These are phyloP conservation scores for Limnephilus rhombicus DNA, from an alignment of 2,888 invertebrate genomes.

Conservation along the genomic window DNA sequence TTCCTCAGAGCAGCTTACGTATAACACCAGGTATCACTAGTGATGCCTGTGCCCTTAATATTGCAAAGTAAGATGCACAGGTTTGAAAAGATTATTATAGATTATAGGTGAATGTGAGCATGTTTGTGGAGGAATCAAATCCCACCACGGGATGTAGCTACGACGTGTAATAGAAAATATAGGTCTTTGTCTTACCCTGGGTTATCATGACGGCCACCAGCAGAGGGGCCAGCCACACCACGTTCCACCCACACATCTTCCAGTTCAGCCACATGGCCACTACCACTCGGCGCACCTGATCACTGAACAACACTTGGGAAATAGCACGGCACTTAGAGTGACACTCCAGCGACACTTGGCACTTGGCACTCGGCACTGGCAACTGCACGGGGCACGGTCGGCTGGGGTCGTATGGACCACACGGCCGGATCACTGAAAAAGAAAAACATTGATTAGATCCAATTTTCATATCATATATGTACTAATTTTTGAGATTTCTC, in stretches of 20 bases:
- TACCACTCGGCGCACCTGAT: slow-evolving; percentile 26
- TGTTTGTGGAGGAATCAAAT: no score
- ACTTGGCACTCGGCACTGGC: slow-evolving; percentile 42
- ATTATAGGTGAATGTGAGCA: no score
- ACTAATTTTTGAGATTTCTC: no score
- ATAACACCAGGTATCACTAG: no score
- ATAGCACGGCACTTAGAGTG: neutral
- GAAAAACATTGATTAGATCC: neutral
- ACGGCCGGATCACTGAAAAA: slow-evolving; percentile 35
- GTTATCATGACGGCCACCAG: slow-evolving; percentile 41
- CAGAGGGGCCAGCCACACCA: slow-evolving; percentile 61
- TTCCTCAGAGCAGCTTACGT: no score
- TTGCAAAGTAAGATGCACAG: no score
- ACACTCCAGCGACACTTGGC: slow-evolving; percentile 20
- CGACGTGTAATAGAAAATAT: neutral
- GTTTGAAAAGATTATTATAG: no score
- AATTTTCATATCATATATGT: neutral
- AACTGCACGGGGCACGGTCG: slow-evolving; percentile 32
- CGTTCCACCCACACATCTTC: slow-evolving; percentile 65
- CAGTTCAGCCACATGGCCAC: slow-evolving; percentile 63
- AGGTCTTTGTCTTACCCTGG: slow-evolving; percentile 43
- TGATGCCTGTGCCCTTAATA: no score
- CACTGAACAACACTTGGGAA: slow-evolving; percentile 47
- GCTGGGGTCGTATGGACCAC: slow-evolving; percentile 42
- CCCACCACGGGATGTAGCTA: no score